Evolutionary conservation across 2,797 vertebrate species (phyloP), one percentile per base, ranked within the genome.

Genomic region (Buphagus erythrorhynchus): DNA sequence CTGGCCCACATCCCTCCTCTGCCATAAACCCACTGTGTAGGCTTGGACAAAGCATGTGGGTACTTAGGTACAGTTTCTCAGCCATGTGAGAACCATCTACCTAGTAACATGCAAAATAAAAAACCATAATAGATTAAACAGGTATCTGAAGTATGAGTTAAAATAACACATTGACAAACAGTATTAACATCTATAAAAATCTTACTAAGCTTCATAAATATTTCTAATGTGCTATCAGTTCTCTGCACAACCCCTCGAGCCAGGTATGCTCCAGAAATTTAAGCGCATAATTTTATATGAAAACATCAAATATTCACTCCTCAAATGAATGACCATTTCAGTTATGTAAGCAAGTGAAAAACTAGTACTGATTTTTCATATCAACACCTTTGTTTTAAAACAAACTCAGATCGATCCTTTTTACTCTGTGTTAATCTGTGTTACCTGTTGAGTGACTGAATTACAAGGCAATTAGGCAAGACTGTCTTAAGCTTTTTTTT

Each of bases 1-100:
- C 6, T 19, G 20, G 24, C n/a, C 71, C 29, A 59, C 24, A 38
- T 4, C 33, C n/a, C 62, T 83, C 52, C 51, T 73, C 33, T 26
- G 57, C 24, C 58, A 72, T 28, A 52, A 51, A 36, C 17, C 13
- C 2, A 0, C 33, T 16, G 16, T 0, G 0, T 3, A 49, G 26
- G 59, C 54, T 43, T 88, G 80, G 55, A 57, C 58, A 63, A 78
- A 88, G 21, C 40, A 88, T 29, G 1, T 1, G 42, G 29, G 24
- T 38, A 22, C 36, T 46, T 14, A 71, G 26, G 11, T 15, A 86
- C 51, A 8, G 40, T 13, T 13, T 21, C 42, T 81, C 75, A 33
- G 61, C 22, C 24, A 24, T 0, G 4, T n/a, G 78, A 79, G 28
- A 76, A 35, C 19, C 25, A 81, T 3, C 63, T 63, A 54, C 13